A percentile compares a stretch with the other conserved stretches of the same genome.
Conservation (phyloP, 2,797 vertebrate species). For the Poecilia wingei region DNA sequence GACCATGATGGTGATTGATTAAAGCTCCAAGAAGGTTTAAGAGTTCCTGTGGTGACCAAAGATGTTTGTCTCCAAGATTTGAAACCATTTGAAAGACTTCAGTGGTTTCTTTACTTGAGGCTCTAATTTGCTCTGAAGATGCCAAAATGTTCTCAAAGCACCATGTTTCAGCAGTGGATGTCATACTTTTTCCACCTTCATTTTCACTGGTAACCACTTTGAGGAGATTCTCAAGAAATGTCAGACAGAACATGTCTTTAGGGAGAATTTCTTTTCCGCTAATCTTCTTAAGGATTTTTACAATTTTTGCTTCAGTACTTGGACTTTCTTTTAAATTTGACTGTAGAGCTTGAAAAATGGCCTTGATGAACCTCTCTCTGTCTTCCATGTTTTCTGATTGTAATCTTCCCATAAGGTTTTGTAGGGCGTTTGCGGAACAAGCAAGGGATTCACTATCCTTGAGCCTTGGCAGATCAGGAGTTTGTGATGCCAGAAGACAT, state of each 20-base stretch:
- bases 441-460: neutral
- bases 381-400: neutral
- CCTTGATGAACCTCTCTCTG: neutral
- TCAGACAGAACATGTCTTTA: conserved; percentile 14
- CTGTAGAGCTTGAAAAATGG: conserved; percentile 12
- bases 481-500: neutral
- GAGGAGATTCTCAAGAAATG: conserved; percentile 27
- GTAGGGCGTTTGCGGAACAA: conserved; percentile 6
- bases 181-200: neutral
- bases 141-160: conserved; percentile 21
- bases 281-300: conserved; percentile 1
- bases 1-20: conserved; percentile 5
- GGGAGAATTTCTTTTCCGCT: neutral
- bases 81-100: conserved; percentile 12
- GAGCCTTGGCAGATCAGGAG: conserved; percentile 6
- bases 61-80: neutral
- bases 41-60: conserved; percentile 22
- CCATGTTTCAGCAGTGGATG: neutral
- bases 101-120: neutral
- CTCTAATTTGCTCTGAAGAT: neutral
- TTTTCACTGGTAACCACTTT: conserved; percentile 3
- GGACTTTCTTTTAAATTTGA: neutral
- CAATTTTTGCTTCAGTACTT: neutral
- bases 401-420: conserved; percentile 6
- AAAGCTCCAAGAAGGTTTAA: neutral